Base-by-base conservation (phyloP, 2,113 vertebrate genomes). In the Cricetomys ansorgei region DNA sequence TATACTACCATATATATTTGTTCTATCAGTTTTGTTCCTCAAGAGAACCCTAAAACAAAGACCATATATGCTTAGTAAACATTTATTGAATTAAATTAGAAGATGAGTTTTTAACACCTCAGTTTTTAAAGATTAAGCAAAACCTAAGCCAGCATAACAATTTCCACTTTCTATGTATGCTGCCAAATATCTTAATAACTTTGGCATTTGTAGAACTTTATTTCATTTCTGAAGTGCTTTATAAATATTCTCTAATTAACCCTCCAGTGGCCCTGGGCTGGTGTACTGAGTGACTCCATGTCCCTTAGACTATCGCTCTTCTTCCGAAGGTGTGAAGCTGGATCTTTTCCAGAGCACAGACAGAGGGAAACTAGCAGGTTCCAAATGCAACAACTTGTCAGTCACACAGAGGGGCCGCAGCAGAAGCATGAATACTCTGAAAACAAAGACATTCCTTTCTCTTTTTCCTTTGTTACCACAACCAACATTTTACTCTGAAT, bases 161-260 rank as follows among this genome's bases (percentile, higher is more conserved):
- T 89, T 88, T 94, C 88, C 37, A 84, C 23, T 76, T 89, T 92
- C 90, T 34, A 77, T 65, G 43, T 70, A 59, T 31, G 27, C 59
- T 94, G 80, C 94, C 92, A 97, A 92, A 81, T 90, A 59, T 64
- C 92, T 96, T 95, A 96, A 95, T 94, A 97, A 96, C 45, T 62
- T 94, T 96, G 94, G 76, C 91, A 87, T 91, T 64, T 94, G 65
- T 64, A 90, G 40, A 91, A 84, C 53, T 43, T 75, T 88, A 95
- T 86, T 77, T 85, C 64, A 95, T 95, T 86, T 96, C 80, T 55
- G 48, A 95, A 97, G 45, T 64, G 48, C 84, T 94, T 96, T 83
- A 70, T 86, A 94, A 96, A 84, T 83, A 94, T 94, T 62, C 45
- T n/a, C 50, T 91, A 73, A 77, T 95, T 97, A 96, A 92, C 88